Evolutionary conservation across 2,113 vertebrate genomes (phyloP).

Genomic region (Gymnogyps californianus): DNA sequence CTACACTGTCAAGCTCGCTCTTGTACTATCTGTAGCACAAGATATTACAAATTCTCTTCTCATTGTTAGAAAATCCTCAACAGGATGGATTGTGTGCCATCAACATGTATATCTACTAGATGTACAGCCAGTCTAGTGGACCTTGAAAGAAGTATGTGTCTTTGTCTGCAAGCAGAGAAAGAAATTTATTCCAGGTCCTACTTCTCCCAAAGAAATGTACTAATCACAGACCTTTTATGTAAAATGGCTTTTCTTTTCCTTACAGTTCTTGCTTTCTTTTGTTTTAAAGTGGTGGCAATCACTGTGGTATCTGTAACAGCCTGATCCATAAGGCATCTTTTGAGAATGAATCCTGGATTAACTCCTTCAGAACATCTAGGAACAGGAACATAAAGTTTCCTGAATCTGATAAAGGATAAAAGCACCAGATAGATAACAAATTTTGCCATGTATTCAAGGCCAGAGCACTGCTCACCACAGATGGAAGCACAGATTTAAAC

Average conservation of each 20-base stretch:
- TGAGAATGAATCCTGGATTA: neutral
- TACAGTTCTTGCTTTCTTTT: neutral
- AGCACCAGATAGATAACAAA: neutral
- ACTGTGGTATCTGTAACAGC: neutral
- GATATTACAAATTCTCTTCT: neutral
- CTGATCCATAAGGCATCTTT: neutral
- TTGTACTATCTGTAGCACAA: neutral
- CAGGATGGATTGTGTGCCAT: neutral
- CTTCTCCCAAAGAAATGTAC: neutral
- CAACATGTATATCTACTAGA: neutral
- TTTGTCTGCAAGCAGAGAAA: neutral
- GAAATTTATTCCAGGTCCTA: neutral
- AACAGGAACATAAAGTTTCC: neutral
- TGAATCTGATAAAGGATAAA: neutral
- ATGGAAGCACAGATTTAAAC: neutral
- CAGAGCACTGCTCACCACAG: neutral
- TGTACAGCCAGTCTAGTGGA: neutral
- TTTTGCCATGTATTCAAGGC: neutral
- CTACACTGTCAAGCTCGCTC: neutral
- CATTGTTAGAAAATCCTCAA: neutral
- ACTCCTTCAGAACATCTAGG: neutral
- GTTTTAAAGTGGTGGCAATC: neutral
- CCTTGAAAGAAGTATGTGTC: neutral
- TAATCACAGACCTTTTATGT: neutral
- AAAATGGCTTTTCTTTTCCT: neutral